A percentile compares a stretch with the other conserved stretches of the same genome.
phyloP scores from a whole-genome alignment of 1,140 invertebrate genomes.

The Colletes latitarsis region DNA sequence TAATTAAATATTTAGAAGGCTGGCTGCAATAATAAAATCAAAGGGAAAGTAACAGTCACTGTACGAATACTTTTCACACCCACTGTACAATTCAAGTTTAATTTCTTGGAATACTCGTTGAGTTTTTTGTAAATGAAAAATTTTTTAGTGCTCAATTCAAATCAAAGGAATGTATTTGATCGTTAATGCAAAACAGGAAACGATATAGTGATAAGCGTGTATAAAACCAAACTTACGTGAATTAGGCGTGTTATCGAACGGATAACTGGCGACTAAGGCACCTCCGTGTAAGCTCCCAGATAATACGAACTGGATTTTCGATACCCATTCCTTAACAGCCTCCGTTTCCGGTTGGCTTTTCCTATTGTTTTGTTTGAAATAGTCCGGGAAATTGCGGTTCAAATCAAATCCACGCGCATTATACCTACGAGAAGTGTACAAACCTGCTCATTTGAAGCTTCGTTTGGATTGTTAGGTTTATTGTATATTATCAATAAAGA shows the following conservation, averaged over 20 bases:
- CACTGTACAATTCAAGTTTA: too few relatives aligned
- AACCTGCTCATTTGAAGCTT: too few relatives aligned
- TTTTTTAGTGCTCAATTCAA: too few relatives aligned
- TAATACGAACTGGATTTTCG: conserved; percentile 94
- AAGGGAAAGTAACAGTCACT: too few relatives aligned
- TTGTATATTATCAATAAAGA: not conserved
- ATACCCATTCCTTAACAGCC: conserved; percentile 96
- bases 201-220: not conserved
- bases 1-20: too few relatives aligned
- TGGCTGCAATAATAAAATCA: too few relatives aligned
- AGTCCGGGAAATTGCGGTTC: conserved; percentile 96
- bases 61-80: too few relatives aligned
- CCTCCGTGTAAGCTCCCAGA: conserved; percentile 96
- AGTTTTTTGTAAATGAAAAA: too few relatives aligned
- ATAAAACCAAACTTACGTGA: conserved; percentile 87
- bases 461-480: too few relatives aligned
- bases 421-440: conserved; percentile 82
- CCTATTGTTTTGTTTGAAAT: conserved; percentile 94
- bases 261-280: conserved; percentile 95
- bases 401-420: conserved; percentile 94
- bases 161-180: too few relatives aligned
- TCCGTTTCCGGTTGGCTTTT: conserved; percentile 95
- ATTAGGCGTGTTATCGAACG: conserved; percentile 95
- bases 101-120: too few relatives aligned
- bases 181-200: not conserved